These are phyloP conservation scores for Sipha maydis DNA, from an alignment of 2,888 invertebrate species.

Conservation along the genomic window DNA sequence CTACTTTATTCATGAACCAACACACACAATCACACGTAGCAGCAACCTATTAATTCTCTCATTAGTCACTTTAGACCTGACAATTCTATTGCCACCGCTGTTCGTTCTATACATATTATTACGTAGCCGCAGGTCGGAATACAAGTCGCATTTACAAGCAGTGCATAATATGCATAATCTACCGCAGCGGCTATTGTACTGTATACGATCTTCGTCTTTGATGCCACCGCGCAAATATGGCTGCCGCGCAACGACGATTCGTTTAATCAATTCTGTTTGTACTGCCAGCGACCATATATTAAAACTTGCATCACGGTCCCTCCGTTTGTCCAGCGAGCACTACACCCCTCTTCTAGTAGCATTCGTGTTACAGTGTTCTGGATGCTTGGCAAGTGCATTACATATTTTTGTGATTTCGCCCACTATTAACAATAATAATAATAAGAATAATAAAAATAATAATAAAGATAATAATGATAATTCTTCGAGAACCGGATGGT, in stretches of 20 bases:
- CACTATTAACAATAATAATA: too few relatives aligned
- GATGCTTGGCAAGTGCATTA: too few relatives aligned
- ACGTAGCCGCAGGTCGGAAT: neutral
- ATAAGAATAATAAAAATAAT: too few relatives aligned
- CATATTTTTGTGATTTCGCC: too few relatives aligned
- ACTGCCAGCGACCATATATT: neutral
- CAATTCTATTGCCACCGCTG: slow-evolving; percentile 4
- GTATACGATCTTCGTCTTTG: neutral
- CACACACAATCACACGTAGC: neutral
- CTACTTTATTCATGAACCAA: neutral
- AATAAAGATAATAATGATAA: too few relatives aligned
- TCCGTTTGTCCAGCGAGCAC: too few relatives aligned
- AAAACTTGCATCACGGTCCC: neutral
- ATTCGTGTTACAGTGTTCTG: too few relatives aligned
- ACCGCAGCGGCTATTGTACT: neutral
- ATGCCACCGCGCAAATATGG: neutral
- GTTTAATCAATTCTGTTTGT: neutral
- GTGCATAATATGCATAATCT: neutral
- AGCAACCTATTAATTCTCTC: slow-evolving; percentile 38
- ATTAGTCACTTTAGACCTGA: slow-evolving; percentile 50
- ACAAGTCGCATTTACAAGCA: neutral
- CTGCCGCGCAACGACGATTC: neutral
- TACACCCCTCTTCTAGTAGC: too few relatives aligned
- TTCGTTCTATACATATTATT: neutral
- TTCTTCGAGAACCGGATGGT: too few relatives aligned